Percentiles rank a stretch among this genome's conserved stretches.
Evolutionary conservation across 2,797 vertebrate genomes (phyloP).

Genomic region (Hyperoplus lanceolatus): DNA sequence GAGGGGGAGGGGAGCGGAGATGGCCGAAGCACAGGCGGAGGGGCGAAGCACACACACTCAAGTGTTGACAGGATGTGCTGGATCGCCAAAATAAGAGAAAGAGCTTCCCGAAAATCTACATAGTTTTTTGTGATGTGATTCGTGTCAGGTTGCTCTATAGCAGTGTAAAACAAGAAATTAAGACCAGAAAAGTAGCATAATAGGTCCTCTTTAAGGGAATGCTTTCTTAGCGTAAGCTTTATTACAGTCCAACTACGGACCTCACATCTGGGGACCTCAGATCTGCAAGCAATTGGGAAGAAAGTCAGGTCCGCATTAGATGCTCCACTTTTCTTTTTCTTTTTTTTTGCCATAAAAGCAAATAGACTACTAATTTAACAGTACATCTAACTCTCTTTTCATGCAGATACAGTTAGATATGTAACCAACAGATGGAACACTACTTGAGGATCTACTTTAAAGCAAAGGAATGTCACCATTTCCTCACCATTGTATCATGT

Average conservation of each 20-base stretch:
- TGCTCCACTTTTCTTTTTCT: not conserved
- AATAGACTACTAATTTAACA: not conserved
- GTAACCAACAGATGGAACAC: not conserved
- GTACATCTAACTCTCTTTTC: not conserved
- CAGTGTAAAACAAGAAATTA: too few relatives aligned
- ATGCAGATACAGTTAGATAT: not conserved
- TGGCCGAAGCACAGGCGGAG: too few relatives aligned
- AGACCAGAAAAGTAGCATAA: too few relatives aligned
- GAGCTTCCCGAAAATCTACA: too few relatives aligned
- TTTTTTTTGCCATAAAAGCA: not conserved
- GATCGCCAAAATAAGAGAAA: too few relatives aligned
- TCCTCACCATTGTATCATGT: not conserved
- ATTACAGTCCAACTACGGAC: not conserved
- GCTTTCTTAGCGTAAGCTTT: not conserved
- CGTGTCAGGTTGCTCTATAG: too few relatives aligned
- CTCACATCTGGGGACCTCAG: not conserved
- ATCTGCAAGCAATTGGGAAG: not conserved
- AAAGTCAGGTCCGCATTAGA: not conserved
- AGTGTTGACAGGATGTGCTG: too few relatives aligned
- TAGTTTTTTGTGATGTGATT: too few relatives aligned
- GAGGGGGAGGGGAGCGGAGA: too few relatives aligned
- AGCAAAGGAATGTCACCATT: not conserved
- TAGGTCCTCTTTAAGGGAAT: too few relatives aligned
- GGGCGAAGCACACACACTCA: too few relatives aligned
- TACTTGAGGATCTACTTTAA: not conserved